Percentiles rank a stretch among this genome's conserved stretches.
phyloP scores from a whole-genome alignment of 1,140 invertebrate genomes.

The Drosophila pruinosa region DNA sequence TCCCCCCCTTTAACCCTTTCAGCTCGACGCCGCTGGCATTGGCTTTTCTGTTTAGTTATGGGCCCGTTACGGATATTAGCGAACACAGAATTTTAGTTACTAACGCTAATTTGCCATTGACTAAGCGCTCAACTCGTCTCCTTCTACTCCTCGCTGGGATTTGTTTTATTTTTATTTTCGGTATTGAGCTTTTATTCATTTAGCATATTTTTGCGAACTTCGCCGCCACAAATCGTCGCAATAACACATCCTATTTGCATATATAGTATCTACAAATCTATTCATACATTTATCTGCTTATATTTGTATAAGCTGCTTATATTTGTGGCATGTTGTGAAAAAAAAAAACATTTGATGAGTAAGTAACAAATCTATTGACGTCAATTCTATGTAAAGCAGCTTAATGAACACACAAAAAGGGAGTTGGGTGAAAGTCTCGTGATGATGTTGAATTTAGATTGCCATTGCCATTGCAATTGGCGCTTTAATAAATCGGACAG shows the following conservation, averaged over 20 bases:
- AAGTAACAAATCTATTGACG: slow-evolving; percentile 49
- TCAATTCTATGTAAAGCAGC: slow-evolving; percentile 57
- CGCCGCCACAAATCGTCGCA: slow-evolving; percentile 49
- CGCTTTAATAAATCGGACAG: slow-evolving; percentile 53
- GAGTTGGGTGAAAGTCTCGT: slow-evolving; percentile 27
- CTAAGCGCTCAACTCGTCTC: slow-evolving; percentile 6
- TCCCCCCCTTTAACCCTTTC: not conserved
- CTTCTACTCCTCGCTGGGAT: not conserved
- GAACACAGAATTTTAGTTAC: slow-evolving; percentile 58
- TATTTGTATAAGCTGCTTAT: slow-evolving; percentile 62
- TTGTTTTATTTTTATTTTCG: not conserved
- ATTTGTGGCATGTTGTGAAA: slow-evolving; percentile 55
- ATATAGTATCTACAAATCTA: slow-evolving; percentile 14
- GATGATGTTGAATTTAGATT: slow-evolving; percentile 28
- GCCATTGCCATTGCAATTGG: slow-evolving; percentile 54
- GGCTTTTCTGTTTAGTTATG: slow-evolving; percentile 32
- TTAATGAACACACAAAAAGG: slow-evolving; percentile 21
- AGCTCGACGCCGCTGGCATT: not conserved
- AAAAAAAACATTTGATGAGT: slow-evolving; percentile 22
- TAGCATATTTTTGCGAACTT: slow-evolving; percentile 76
- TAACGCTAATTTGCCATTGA: slow-evolving; percentile 64
- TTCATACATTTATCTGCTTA: slow-evolving; percentile 23
- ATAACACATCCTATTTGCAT: slow-evolving; percentile 64
- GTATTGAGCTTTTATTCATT: slow-evolving; percentile 53
- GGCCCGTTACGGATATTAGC: slow-evolving; percentile 46